A percentile compares a stretch with the other conserved stretches of the same genome.
Evolutionary conservation across 2,888 invertebrate genomes (phyloP).

Genomic region (Drosophila subsilvestris): DNA sequence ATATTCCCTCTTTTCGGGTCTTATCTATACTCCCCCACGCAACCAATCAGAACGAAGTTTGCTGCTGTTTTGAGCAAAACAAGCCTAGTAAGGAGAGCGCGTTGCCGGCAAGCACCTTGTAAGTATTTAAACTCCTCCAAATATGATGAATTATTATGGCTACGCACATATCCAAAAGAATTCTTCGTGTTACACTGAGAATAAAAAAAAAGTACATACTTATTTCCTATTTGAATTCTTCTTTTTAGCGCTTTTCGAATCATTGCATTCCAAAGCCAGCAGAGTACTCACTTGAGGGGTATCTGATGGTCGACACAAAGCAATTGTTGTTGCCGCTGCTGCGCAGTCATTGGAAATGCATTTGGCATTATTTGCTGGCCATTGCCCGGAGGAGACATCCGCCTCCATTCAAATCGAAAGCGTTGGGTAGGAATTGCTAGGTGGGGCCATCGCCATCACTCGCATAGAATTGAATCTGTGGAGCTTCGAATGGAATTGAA

Average conservation of each 20-base stretch:
- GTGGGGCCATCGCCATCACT: constrained; percentile 17
- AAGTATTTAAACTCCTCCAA: too few species aligned
- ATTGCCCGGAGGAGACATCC: constrained; percentile 53
- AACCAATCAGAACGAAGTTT: too few species aligned
- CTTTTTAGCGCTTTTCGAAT: not conserved
- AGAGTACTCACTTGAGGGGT: not conserved
- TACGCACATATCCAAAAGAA: too few species aligned
- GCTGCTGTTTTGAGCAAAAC: too few species aligned
- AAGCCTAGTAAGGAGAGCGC: too few species aligned
- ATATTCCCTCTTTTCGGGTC: too few species aligned
- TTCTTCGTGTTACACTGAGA: too few species aligned
- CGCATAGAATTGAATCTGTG: constrained; percentile 53
- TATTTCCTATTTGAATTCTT: too few species aligned
- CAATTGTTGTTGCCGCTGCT: constrained; percentile 24
- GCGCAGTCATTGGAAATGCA: constrained; percentile 40
- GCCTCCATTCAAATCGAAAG: constrained; percentile 26
- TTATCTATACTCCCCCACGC: too few species aligned
- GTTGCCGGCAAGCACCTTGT: too few species aligned
- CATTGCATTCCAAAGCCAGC: not conserved
- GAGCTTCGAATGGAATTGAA: constrained; percentile 55
- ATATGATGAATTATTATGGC: too few species aligned
- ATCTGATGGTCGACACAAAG: not conserved
- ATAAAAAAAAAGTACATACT: too few species aligned
- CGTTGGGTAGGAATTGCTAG: constrained; percentile 5
- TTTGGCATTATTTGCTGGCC: constrained; percentile 63